These are phyloP conservation scores for Anoura caudifer DNA, from an alignment of 2,113 vertebrate species.

Conservation along the genomic window DNA sequence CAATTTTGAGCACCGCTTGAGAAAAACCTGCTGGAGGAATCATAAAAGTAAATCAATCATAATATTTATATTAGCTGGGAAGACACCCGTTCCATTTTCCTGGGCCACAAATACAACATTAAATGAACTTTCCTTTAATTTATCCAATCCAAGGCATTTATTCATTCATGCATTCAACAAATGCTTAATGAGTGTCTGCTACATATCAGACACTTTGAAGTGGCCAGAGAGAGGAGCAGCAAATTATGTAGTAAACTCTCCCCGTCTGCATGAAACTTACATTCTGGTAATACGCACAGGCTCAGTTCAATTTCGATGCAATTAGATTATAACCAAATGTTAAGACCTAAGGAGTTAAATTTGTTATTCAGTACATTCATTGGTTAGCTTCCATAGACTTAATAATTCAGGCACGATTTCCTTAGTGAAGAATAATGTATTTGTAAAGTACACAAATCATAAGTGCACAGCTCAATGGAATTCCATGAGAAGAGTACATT, in stretches of 20 bases:
- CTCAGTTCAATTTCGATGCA: background rate
- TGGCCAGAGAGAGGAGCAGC: background rate
- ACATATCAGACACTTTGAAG: background rate
- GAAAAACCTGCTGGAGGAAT: conserved; percentile 58
- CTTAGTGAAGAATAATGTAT: background rate
- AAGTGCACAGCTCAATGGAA: background rate
- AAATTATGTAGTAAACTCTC: background rate
- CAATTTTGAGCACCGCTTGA: conserved; percentile 67
- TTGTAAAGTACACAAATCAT: background rate
- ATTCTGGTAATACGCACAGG: background rate
- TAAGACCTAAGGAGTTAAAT: background rate
- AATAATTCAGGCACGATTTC: background rate
- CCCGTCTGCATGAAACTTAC: background rate
- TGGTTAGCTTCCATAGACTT: background rate
- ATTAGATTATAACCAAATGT: background rate
- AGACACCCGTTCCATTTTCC: conserved; percentile 57
- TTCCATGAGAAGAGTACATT: background rate
- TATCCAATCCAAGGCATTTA: conserved; percentile 20
- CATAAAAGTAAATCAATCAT: conserved; percentile 69
- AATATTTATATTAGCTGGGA: conserved; percentile 66
- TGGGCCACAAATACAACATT: conserved; percentile 46
- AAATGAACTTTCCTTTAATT: conserved; percentile 71
- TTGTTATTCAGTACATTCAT: background rate
- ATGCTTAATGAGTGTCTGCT: conserved; percentile 42
- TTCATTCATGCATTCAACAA: conserved; percentile 11